Evolutionary conservation across 2,888 invertebrate species (phyloP), one percentile per base, ranked within the genome.

Genomic region (Litoditis marina): DNA sequence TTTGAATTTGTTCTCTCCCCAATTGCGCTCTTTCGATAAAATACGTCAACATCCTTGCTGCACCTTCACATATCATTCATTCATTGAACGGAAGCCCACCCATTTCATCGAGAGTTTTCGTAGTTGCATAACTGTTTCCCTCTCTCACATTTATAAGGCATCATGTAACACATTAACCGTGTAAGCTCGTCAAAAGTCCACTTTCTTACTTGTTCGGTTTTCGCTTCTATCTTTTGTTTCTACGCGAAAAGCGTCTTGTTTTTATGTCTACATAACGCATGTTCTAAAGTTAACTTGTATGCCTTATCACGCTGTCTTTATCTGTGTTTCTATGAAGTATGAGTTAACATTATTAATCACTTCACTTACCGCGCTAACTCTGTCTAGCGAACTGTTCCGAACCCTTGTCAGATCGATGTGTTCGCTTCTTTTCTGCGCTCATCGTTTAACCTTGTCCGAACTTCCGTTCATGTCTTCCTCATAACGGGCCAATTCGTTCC

Each of bases 401-500:
- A 4, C 42, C 16, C 16, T 16, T 19, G 42, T 4, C 16, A 42
- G 16, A 19, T 42, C 42, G n/a, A 42, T 42, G 16, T 8, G n/a
- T 19, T 19, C 19, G 42, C n/a, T 19, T 42, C 49, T 57, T 46
- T 57, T 46, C 25, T 44, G 34, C 47, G 32, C 47, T 57, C 57
- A 49, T 57, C 57, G 47, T 57, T 57, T 25, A 49, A 42, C 46
- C 57, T 46, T 47, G 47, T 49, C 49, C 57, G 32, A 57, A 57
- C 57, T 57, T 57, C 57, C 47, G 57, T 47, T 47, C 27, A 32
- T 25, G 44, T n/a, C n/a, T 19, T 47, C 57, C 57, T 57, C 57
- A 57, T 57, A 57, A 34, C 49, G 44, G 47, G 57, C 47, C 34
- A 57, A n/a, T n/a, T n/a, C n/a, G n/a, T 57, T 57, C 49, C 57